These are phyloP conservation scores for Natrix natrix DNA, from an alignment of 2,797 vertebrate genomes.

Conservation along the genomic window DNA sequence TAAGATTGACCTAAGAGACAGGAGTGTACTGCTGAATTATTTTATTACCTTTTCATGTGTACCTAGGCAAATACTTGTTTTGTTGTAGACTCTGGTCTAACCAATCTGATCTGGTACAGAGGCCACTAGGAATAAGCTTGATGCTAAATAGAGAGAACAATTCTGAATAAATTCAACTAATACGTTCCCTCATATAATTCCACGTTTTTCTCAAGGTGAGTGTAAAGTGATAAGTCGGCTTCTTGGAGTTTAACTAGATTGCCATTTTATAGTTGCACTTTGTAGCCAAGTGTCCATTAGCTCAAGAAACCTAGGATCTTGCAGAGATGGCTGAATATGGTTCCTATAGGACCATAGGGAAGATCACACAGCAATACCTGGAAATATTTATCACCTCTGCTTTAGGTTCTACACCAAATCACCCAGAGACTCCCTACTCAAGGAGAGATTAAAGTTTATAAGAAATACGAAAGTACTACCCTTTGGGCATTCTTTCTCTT, in stretches of 20 bases:
- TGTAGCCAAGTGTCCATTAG: not conserved
- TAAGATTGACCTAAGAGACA: conserved; percentile 9
- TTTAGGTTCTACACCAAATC: not conserved
- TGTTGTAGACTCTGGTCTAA: not conserved
- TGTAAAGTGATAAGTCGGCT: not conserved
- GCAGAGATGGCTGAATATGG: not conserved
- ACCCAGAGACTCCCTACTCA: not conserved
- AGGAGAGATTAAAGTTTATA: not conserved
- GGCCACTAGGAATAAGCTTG: not conserved
- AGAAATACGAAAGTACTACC: not conserved
- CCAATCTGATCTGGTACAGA: not conserved
- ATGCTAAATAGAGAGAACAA: not conserved
- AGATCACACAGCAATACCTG: not conserved
- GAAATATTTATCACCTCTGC: not conserved
- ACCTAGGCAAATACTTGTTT: not conserved
- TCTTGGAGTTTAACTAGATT: not conserved
- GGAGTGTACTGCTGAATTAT: not conserved
- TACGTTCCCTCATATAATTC: not conserved
- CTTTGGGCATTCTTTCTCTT: not conserved
- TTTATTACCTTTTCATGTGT: conserved; percentile 12
- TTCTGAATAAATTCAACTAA: not conserved
- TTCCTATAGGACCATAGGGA: not conserved
- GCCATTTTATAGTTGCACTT: not conserved
- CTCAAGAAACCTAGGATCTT: not conserved
- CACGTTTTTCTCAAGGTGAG: not conserved